Conservation (phyloP, 2,888 invertebrate species). For the Himalopsyche japonica region DNA sequence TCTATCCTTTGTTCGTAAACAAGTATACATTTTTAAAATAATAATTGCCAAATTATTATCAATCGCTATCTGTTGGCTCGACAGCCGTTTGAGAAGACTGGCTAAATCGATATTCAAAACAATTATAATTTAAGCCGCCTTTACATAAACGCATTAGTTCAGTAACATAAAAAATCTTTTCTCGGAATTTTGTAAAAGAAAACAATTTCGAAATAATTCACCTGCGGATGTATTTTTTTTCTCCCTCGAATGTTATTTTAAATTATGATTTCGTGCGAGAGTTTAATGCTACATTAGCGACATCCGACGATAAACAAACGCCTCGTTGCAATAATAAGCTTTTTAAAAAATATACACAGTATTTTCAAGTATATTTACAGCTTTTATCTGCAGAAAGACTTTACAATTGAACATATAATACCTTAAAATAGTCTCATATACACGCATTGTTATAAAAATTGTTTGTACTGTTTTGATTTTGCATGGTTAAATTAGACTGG, state of each 20-base stretch:
- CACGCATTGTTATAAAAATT: too few species aligned
- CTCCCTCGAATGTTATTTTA: not conserved
- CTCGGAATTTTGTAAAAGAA: not conserved
- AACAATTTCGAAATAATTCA: not conserved
- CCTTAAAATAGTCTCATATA: too few species aligned
- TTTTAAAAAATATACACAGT: not conserved
- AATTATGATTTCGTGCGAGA: not conserved
- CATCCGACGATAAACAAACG: not conserved
- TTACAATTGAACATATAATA: too few species aligned
- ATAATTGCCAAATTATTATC: too few species aligned
- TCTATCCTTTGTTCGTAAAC: too few species aligned
- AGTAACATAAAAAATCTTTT: not conserved
- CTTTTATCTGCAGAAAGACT: not conserved
- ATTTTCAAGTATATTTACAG: not conserved
- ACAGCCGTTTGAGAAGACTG: too few species aligned
- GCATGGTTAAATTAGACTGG: too few species aligned
- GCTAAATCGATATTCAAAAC: too few species aligned
- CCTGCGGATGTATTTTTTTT: not conserved
- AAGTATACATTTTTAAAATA: too few species aligned
- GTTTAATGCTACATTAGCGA: not conserved
- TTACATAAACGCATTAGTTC: not conserved
- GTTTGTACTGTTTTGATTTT: too few species aligned
- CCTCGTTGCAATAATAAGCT: not conserved
- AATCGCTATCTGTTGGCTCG: too few species aligned
- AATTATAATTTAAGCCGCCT: not conserved